These are phyloP conservation scores for Yponomeuta sedellus DNA, from an alignment of 2,888 invertebrate genomes.

Conservation along the genomic window DNA sequence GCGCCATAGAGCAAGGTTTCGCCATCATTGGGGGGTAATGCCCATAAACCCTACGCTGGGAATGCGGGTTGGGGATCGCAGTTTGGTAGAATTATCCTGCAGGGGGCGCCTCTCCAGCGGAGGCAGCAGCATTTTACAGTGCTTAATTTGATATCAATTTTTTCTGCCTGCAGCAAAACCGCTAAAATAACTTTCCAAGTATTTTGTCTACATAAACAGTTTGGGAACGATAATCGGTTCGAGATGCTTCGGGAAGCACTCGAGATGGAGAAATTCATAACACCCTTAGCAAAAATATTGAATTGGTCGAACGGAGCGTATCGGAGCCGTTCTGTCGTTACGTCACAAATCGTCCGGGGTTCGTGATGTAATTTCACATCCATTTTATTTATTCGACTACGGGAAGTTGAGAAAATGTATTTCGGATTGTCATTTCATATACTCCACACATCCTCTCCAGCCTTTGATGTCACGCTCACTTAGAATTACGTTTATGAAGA, in stretches of 20 bases:
- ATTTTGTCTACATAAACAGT: no score
- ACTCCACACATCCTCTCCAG: conserved; percentile 12
- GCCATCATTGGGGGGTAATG: no score
- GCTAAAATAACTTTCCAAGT: no score
- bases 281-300: conserved; percentile 11
- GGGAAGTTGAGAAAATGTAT: conserved; percentile 14
- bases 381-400: conserved; percentile 17
- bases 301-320: not conserved
- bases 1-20: no score
- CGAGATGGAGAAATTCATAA: not conserved
- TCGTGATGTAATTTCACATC: conserved; percentile 17
- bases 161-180: no score
- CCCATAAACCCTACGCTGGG: no score
- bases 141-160: no score
- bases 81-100: no score
- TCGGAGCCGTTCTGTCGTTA: conserved; percentile 3
- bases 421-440: conserved; percentile 17
- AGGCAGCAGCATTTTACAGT: no score
- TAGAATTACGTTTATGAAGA: conserved; percentile 22
- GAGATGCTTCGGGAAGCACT: not conserved
- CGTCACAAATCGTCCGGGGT: conserved; percentile 16
- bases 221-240: not conserved
- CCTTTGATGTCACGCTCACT: conserved; percentile 25
- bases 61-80: no score
- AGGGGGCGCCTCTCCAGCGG: no score